These are phyloP conservation scores for Acleris literana DNA, from an alignment of 2,888 invertebrate species.

Conservation along the genomic window DNA sequence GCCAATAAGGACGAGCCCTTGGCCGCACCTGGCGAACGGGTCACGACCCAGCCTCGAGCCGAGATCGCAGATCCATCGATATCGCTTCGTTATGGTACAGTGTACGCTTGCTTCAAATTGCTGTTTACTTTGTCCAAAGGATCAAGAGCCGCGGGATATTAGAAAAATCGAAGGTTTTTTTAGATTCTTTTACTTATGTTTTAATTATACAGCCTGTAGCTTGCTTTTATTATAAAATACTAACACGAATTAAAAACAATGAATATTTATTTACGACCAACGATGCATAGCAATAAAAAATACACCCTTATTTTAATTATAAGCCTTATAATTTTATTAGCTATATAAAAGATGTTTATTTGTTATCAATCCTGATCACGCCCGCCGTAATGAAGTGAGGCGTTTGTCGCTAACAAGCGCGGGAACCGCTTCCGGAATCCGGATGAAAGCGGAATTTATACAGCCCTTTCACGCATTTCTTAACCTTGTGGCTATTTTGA, in stretches of 20 bases:
- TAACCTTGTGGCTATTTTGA: constrained; percentile 16
- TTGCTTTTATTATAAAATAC: too few species aligned
- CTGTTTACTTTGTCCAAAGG: constrained; percentile 2
- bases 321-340: too few species aligned
- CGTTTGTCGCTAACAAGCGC: constrained; percentile 72
- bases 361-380: constrained; percentile 72
- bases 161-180: too few species aligned
- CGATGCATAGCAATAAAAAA: too few species aligned
- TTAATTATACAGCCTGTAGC: too few species aligned
- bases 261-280: too few species aligned
- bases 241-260: too few species aligned
- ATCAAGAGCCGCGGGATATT: background rate
- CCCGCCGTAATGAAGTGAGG: constrained; percentile 70
- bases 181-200: too few species aligned
- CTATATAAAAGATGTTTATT: constrained; percentile 31
- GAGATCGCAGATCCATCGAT: constrained; percentile 54
- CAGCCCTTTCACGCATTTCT: constrained; percentile 46
- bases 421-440: constrained; percentile 70
- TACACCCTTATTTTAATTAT: too few species aligned
- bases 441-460: constrained; percentile 75
- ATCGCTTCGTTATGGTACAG: constrained; percentile 46
- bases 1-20: constrained; percentile 39
- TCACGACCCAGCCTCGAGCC: constrained; percentile 56
- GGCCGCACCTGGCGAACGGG: constrained; percentile 57
- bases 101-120: constrained; percentile 9